Evolutionary conservation across 1,140 invertebrate genomes (phyloP).

Genomic region (Gryon sp.): DNA sequence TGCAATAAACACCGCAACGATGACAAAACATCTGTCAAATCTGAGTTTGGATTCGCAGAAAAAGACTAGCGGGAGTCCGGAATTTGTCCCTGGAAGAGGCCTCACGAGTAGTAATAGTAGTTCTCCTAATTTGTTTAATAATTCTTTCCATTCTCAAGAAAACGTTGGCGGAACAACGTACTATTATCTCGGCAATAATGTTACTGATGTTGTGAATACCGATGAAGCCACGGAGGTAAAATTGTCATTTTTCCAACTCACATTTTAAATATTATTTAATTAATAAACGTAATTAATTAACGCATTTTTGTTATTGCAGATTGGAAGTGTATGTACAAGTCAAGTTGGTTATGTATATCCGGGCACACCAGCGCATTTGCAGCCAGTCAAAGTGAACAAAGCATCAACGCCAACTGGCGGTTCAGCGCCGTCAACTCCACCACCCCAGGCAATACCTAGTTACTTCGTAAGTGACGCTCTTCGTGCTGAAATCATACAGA

Average conservation of each 20-base stretch:
- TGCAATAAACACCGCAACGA: constrained; percentile 75
- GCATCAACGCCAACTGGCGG: constrained; percentile 75
- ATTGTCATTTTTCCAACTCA: constrained; percentile 5
- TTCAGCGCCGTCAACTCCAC: constrained; percentile 79
- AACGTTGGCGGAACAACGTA: constrained; percentile 97
- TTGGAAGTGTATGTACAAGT: constrained; percentile 66
- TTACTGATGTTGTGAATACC: constrained; percentile 70
- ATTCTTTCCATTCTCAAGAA: constrained; percentile 83
- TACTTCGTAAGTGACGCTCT: constrained; percentile 90
- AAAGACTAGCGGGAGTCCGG: constrained; percentile 78
- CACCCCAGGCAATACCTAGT: constrained; percentile 70
- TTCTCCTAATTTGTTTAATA: constrained; percentile 76
- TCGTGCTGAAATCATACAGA: constrained; percentile 86
- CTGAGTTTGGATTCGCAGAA: constrained; percentile 81
- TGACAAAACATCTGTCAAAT: constrained; percentile 81
- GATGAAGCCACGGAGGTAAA: constrained; percentile 71
- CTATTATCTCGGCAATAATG: constrained; percentile 85
- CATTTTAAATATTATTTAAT: too few species aligned
- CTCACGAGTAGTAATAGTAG: constrained; percentile 74
- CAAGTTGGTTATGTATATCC: constrained; percentile 82
- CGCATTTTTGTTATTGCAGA: constrained; percentile 50
- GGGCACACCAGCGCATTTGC: constrained; percentile 84
- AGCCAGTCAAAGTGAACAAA: constrained; percentile 77
- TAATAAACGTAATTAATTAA: background rate
- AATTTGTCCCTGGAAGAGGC: constrained; percentile 73